A percentile compares a stretch with the other conserved stretches of the same genome.
These are phyloP conservation scores for Otolemur garnettii DNA, from an alignment of 2,113 vertebrate species.

Conservation along the genomic window DNA sequence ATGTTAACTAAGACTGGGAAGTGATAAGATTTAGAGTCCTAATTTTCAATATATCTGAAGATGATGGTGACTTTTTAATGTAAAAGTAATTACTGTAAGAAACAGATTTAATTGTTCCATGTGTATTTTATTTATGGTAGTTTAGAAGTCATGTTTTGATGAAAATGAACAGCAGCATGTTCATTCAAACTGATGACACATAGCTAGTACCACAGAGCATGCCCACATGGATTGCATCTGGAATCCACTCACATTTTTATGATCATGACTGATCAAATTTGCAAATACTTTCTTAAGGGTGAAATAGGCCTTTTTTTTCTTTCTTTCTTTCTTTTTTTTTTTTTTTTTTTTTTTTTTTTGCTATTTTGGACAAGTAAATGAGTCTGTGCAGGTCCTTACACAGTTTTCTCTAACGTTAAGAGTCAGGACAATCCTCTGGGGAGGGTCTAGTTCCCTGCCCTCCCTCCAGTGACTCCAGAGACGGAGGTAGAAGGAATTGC, in stretches of 20 bases:
- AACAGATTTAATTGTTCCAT: conserved; percentile 89
- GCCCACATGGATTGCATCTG: conserved; percentile 81
- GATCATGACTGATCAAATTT: conserved; percentile 82
- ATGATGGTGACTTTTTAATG: conserved; percentile 93
- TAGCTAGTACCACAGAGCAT: conserved; percentile 84
- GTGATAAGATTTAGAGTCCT: conserved; percentile 91
- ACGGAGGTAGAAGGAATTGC: conserved; percentile 78
- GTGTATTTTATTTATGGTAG: conserved; percentile 96
- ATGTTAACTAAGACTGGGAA: conserved; percentile 92
- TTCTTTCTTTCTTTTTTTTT: conserved; percentile 86
- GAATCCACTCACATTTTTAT: conserved; percentile 78
- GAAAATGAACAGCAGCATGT: conserved; percentile 91
- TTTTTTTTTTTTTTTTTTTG: conserved; percentile 87
- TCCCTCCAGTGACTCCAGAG: conserved; percentile 79
- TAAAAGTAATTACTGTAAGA: conserved; percentile 93
- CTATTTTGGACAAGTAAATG: conserved; percentile 84
- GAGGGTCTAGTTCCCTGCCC: conserved; percentile 77
- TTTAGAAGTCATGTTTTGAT: conserved; percentile 94
- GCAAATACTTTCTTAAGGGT: conserved; percentile 83
- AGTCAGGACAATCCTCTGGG: conserved; percentile 87
- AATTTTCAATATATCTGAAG: conserved; percentile 94
- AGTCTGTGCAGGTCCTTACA: conserved; percentile 78
- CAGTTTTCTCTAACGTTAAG: conserved; percentile 83
- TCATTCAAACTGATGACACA: conserved; percentile 88
- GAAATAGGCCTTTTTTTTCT: conserved; percentile 85